Percentiles rank a stretch among this genome's conserved stretches.
Evolutionary conservation across 64 coral and sea anemone genomes (phyloP).

Genomic region (Montipora foliosa): DNA sequence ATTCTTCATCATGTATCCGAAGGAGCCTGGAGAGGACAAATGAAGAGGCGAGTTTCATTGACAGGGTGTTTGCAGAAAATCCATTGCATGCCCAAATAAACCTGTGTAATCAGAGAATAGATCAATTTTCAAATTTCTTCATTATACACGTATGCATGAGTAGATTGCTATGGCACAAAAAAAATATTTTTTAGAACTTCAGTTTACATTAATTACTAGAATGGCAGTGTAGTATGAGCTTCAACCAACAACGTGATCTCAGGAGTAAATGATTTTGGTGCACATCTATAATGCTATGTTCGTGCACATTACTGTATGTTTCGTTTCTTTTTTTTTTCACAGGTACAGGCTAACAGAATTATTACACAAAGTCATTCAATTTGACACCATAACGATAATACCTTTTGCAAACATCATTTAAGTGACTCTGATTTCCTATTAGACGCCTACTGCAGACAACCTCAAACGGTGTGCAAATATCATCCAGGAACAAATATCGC

Average conservation of each 20-base stretch:
- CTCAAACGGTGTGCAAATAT: background rate
- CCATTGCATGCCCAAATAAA: conserved; percentile 16
- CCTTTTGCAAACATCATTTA: background rate
- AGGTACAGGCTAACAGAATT: too few relatives aligned
- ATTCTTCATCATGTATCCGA: background rate
- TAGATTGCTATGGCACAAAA: too few relatives aligned
- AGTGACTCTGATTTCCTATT: background rate
- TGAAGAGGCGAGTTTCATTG: conserved; percentile 27
- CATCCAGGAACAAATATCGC: background rate
- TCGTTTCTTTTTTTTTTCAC: too few relatives aligned
- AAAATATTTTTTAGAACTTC: too few relatives aligned
- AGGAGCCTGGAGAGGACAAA: conserved; percentile 16
- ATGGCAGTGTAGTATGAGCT: too few relatives aligned
- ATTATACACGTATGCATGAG: too few relatives aligned
- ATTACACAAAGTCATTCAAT: background rate
- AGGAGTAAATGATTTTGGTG: too few relatives aligned
- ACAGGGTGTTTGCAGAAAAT: background rate
- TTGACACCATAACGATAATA: background rate
- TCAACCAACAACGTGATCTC: too few relatives aligned
- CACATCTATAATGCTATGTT: too few relatives aligned
- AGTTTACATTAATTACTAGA: too few relatives aligned
- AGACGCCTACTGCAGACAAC: background rate
- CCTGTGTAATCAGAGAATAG: background rate
- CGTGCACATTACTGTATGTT: too few relatives aligned
- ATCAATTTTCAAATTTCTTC: too few relatives aligned